phyloP scores from a whole-genome alignment of 92 coral and sea anemone species.

The Paragorgia papillata region DNA sequence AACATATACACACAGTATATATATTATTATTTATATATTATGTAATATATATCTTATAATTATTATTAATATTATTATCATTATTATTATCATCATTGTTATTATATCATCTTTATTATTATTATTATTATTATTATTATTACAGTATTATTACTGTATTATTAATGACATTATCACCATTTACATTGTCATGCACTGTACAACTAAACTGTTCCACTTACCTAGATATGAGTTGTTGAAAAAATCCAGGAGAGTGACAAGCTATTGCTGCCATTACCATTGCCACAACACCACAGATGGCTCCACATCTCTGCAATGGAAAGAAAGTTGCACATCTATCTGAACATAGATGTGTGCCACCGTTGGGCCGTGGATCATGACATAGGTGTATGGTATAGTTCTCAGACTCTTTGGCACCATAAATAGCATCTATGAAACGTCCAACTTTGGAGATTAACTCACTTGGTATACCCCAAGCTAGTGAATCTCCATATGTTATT shows the following conservation, averaged over 20 bases:
- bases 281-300: constrained; percentile 46
- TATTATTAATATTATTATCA: too few relatives aligned
- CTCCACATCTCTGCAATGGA: constrained; percentile 42
- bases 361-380: constrained; percentile 24
- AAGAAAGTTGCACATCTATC: constrained; percentile 31
- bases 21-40: too few relatives aligned
- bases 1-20: too few relatives aligned
- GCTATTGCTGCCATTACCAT: constrained; percentile 54
- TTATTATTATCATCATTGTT: too few relatives aligned
- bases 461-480: constrained; percentile 48
- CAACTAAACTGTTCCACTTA: neutral
- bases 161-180: too few relatives aligned
- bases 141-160: too few relatives aligned
- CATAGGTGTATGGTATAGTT: neutral
- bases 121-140: too few relatives aligned
- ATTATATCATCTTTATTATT: too few relatives aligned
- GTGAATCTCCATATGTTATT: constrained; percentile 49
- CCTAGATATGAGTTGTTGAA: constrained; percentile 11
- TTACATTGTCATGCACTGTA: neutral
- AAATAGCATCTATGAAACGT: constrained; percentile 19
- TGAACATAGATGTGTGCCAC: constrained; percentile 27
- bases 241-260: constrained; percentile 36
- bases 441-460: constrained; percentile 32
- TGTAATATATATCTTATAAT: too few relatives aligned
- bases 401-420: neutral